phyloP scores from a whole-genome alignment of 2,113 vertebrate genomes.

The Acrocephalus arundinaceus region DNA sequence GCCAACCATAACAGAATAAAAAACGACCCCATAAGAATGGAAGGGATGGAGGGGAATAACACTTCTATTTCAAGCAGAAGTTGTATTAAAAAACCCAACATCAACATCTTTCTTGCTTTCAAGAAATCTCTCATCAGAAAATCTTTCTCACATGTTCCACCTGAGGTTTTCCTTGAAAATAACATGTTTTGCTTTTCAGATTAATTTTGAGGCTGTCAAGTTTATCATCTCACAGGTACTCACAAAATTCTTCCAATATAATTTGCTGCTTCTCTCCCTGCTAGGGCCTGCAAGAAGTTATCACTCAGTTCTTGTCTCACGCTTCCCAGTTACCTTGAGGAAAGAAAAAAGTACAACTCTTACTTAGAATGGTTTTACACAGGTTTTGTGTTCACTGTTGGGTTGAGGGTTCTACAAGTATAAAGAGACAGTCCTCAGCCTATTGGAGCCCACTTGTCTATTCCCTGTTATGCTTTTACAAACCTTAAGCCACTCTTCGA shows the following conservation, averaged over 20 bases:
- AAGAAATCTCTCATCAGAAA: not conserved
- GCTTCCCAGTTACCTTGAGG: constrained; percentile 77
- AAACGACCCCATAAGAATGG: fast-evolving
- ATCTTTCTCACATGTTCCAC: not conserved
- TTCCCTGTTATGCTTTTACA: not conserved
- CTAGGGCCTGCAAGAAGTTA: constrained; percentile 81
- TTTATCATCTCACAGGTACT: constrained; percentile 65
- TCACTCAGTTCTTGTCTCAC: constrained; percentile 80
- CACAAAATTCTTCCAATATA: constrained; percentile 80
- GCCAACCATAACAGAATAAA: not conserved
- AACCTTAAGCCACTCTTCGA: not conserved
- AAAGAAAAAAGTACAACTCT: constrained; percentile 33
- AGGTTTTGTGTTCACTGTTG: not conserved
- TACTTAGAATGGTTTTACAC: not conserved
- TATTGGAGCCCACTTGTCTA: fast-evolving
- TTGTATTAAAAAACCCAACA: not conserved
- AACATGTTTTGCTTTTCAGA: fast-evolving
- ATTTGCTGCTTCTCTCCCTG: constrained; percentile 82
- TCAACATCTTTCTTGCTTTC: fast-evolving
- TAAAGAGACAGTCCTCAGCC: not conserved
- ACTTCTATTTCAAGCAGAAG: not conserved
- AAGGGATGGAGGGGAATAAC: fast-evolving
- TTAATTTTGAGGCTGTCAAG: not conserved
- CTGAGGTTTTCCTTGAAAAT: not conserved
- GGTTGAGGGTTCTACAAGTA: not conserved